phyloP scores from a whole-genome alignment of 1,140 invertebrate species.

The Papilio glaucus region DNA sequence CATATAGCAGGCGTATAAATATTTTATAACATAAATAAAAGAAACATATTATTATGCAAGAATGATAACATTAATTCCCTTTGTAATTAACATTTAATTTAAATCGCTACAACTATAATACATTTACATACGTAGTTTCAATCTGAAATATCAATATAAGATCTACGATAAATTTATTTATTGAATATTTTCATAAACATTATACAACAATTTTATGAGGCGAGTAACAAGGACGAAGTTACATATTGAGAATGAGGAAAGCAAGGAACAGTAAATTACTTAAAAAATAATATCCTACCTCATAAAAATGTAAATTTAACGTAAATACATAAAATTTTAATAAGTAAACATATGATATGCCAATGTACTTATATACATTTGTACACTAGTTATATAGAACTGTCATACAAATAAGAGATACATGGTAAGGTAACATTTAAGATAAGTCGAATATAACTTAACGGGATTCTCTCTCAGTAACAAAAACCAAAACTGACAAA shows the following conservation, averaged over 20 bases:
- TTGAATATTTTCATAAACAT: slow-evolving; percentile 77
- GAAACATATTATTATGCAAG: background rate
- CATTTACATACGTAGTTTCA: slow-evolving; percentile 29
- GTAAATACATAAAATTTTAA: slow-evolving; percentile 20
- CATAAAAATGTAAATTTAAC: slow-evolving; percentile 38
- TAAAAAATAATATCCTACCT: slow-evolving; percentile 18
- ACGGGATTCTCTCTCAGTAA: background rate
- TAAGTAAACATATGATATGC: slow-evolving; percentile 61
- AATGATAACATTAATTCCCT: slow-evolving; percentile 37
- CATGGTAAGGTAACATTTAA: background rate
- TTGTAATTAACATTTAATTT: slow-evolving; percentile 33
- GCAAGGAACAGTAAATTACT: slow-evolving; percentile 17
- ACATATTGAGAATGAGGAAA: slow-evolving; percentile 3
- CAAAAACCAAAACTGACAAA: slow-evolving; percentile 10
- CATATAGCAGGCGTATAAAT: background rate
- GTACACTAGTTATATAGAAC: slow-evolving; percentile 56
- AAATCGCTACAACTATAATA: slow-evolving; percentile 36
- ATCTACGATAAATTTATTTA: slow-evolving; percentile 68
- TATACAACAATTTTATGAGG: slow-evolving; percentile 74
- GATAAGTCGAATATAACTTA: slow-evolving; percentile 5
- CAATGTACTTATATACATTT: slow-evolving; percentile 73
- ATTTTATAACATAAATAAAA: background rate
- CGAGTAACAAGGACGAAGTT: slow-evolving; percentile 67
- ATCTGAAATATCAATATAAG: slow-evolving; percentile 48
- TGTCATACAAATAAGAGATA: slow-evolving; percentile 47